Percentiles rank a stretch among this genome's conserved stretches.
Conservation (phyloP, 2,113 vertebrate genomes). For the Grus americana region DNA sequence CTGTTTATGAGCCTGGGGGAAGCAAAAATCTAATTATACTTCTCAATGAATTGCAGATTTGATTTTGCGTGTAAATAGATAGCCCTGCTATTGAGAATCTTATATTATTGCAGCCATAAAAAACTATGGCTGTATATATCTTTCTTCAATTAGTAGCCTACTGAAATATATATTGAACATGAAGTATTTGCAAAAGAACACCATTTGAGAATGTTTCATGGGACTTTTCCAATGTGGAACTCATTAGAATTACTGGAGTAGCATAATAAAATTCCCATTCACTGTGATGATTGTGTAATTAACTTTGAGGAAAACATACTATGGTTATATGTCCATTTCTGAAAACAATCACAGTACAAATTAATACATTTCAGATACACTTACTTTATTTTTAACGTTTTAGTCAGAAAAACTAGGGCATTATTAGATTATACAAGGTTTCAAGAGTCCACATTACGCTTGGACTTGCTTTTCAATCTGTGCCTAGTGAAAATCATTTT, state of each 20-base stretch:
- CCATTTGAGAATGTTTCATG: not conserved
- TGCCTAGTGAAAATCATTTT: not conserved
- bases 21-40: not conserved
- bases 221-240: not conserved
- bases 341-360: not conserved
- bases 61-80: constrained; percentile 6
- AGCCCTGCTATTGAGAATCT: not conserved
- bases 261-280: not conserved
- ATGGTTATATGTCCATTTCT: not conserved
- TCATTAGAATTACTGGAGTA: not conserved
- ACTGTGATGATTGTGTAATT: not conserved
- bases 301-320: not conserved
- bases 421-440: not conserved
- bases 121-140: not conserved
- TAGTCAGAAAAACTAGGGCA: not conserved
- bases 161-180: not conserved
- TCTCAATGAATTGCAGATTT: not conserved
- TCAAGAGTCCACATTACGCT: not conserved
- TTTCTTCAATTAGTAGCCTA: constrained; percentile 11
- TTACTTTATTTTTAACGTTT: not conserved
- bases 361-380: not conserved
- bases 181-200: not conserved
- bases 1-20: not conserved
- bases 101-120: not conserved
- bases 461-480: not conserved